Percentiles rank a stretch among this genome's conserved stretches.
Evolutionary conservation across 2,797 vertebrate genomes (phyloP).

Genomic region (Telmatherina bonti): DNA sequence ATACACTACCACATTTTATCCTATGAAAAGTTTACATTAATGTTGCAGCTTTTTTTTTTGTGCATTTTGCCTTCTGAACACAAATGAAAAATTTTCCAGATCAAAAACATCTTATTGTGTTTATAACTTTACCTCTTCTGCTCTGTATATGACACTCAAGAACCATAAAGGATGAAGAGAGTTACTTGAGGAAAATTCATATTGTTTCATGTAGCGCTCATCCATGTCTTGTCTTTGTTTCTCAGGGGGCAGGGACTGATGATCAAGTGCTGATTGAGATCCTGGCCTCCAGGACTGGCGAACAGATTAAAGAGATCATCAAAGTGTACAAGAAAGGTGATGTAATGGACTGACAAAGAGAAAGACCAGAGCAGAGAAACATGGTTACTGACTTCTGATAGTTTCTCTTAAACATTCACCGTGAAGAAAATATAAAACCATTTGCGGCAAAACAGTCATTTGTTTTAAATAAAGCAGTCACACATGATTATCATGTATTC

Average conservation of each 20-base stretch:
- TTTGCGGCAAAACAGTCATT: too few species aligned
- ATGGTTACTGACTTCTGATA: constrained; percentile 1
- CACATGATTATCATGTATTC: not conserved
- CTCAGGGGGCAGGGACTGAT: constrained; percentile 92
- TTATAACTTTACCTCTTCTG: not conserved
- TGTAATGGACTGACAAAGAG: constrained; percentile 8
- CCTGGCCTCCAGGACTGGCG: constrained; percentile 90
- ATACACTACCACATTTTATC: not conserved
- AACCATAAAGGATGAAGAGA: constrained; percentile 5
- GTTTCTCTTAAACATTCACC: not conserved
- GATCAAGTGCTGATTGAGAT: constrained; percentile 94
- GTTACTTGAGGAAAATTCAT: constrained; percentile 7
- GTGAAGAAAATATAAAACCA: not conserved
- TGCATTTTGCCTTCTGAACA: not conserved
- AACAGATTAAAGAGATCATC: constrained; percentile 85
- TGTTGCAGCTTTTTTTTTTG: not conserved
- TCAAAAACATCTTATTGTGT: not conserved
- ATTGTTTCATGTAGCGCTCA: constrained; percentile 6
- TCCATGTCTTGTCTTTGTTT: constrained; percentile 38
- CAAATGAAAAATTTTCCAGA: not conserved
- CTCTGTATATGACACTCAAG: constrained; percentile 11
- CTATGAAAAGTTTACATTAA: not conserved
- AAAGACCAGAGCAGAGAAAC: constrained; percentile 5
- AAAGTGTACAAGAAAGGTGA: constrained; percentile 93
- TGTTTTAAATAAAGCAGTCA: not conserved